Evolutionary conservation across 2,797 vertebrate species (phyloP), one percentile per base, ranked within the genome.

Genomic region (Rhabdophis nuchalis): DNA sequence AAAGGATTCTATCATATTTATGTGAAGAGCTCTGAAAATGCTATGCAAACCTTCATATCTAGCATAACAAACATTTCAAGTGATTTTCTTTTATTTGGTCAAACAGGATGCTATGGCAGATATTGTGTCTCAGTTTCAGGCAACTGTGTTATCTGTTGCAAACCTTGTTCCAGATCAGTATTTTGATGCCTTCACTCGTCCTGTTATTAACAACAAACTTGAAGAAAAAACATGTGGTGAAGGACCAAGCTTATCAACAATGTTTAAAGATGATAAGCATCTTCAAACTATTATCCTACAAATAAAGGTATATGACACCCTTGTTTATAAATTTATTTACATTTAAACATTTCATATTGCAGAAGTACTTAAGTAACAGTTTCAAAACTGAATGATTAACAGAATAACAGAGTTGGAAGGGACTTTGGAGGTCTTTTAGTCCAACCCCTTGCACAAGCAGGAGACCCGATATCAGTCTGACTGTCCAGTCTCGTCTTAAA

Each of bases 231-330:
- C 92, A 10, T 97, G 97, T 94, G 95, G 97, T 25, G 95, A 96
- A 25, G 98, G 97, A 12, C 98, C 98, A 52, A 97, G 96, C 95
- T 95, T 99, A 93, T 93, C 97, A 89, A 93, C 93, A 11, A 97
- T 98, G 90, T 95, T 99, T 61, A 97, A 98, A 8, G 97, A 98
- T 89, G 98, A 99, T 95, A 96, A 88, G 46, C 93, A 98, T 93
- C 95, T 98, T 86, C 97, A 98, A 87, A 93, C 88, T 86, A 94
- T 97, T 92, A 95, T 97, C 87, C 91, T 94, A 57, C 94, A 98
- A 89, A 97, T 98, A 93, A 98, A 97, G 98, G 98, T 99, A 92
- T 10, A 64, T 32, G 53, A 27, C 46, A 56, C 27, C 1, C 25
- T 90, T 85, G 23, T 68, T 91, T 64, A 25, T 36, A 29, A n/a